A percentile compares a stretch with the other conserved stretches of the same genome.
phyloP scores from a whole-genome alignment of 2,888 invertebrate genomes.

The Cryptocephalus primarius region DNA sequence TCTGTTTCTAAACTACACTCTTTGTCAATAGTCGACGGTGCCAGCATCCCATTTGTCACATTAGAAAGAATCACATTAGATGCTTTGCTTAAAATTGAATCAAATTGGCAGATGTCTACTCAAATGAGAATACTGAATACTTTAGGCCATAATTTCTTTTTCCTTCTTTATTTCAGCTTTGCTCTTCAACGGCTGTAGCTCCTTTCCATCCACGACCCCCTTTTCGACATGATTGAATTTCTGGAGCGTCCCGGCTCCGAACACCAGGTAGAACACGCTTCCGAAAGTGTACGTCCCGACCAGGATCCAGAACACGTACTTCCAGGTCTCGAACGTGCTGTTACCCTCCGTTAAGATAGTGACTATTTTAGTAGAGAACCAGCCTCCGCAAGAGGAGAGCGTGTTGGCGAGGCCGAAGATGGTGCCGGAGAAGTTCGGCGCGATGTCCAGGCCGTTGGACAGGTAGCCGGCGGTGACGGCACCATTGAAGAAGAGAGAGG shows the following conservation, averaged over 20 bases:
- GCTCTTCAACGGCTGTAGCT: conserved; percentile 31
- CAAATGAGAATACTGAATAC: not conserved
- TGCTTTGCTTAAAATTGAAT: too few relatives aligned
- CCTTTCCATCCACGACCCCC: conserved; percentile 20
- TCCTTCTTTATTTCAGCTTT: conserved; percentile 23
- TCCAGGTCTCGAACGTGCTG: conserved; percentile 68
- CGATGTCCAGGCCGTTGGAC: conserved; percentile 77
- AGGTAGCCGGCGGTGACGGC: conserved; percentile 79
- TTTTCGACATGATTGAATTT: conserved; percentile 39
- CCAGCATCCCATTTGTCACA: too few relatives aligned
- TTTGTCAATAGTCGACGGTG: too few relatives aligned
- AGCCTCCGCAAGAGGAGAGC: conserved; percentile 71
- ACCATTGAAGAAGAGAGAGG: conserved; percentile 73
- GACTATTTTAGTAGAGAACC: conserved; percentile 71
- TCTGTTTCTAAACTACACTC: too few relatives aligned
- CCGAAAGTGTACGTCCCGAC: conserved; percentile 60
- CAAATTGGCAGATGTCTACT: too few relatives aligned
- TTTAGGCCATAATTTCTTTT: conserved; percentile 15
- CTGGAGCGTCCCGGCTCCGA: conserved; percentile 59
- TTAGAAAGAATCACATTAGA: too few relatives aligned
- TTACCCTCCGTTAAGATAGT: conserved; percentile 63
- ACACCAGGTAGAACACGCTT: conserved; percentile 48
- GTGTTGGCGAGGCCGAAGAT: conserved; percentile 86
- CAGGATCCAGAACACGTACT: conserved; percentile 70
- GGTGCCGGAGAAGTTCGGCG: conserved; percentile 81